Base-by-base conservation (phyloP, 2,797 vertebrate species). In the Podarcis siculus region DNA sequence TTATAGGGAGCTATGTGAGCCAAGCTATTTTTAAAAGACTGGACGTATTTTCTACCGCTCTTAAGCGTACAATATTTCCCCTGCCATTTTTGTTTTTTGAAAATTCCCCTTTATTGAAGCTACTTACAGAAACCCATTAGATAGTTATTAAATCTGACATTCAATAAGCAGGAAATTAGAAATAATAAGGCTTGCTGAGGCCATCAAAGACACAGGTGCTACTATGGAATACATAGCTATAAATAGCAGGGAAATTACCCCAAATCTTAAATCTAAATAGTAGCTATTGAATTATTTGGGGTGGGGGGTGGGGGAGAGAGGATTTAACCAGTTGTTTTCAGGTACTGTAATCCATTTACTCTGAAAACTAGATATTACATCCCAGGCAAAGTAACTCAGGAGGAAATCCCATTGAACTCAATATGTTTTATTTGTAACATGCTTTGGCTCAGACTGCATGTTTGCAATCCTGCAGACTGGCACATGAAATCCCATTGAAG, bases 101-200 rank as follows among this genome's bases (percentile, higher is more conserved):
- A 66, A 77, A n/a, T 17, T 66, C 23, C 37, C 25, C 5, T 72
- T 55, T 72, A 39, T 39, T 61, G 49, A 35, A 15, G 42, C 27
- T 55, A n/a, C 61, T 69, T 67, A 78, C 27, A 35, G 8, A 72
- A 72, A 27, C 42, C 12, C 10, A 73, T 72, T 66, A 61, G 55
- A 30, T 72, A 39, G 78, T 61, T 87, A 81, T 81, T 73, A 87
- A n/a, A 73, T 58, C 9, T 81, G 78, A 7, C 67, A 32, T 87
- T 73, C 81, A 75, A 81, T 87, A 39, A 61, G 49, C 42, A 58
- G 69, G 49, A 64, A 64, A 80, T 80, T 55, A 81, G 35, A 72
- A 72, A 81, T 81, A 61, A 58, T 58, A 58, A n/a, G 85, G 21
- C 19, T 72, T 72, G 13, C 55, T 73, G 86, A 73, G 79, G 12